phyloP scores from a whole-genome alignment of 1,140 invertebrate species.

The Ladona fulva region DNA sequence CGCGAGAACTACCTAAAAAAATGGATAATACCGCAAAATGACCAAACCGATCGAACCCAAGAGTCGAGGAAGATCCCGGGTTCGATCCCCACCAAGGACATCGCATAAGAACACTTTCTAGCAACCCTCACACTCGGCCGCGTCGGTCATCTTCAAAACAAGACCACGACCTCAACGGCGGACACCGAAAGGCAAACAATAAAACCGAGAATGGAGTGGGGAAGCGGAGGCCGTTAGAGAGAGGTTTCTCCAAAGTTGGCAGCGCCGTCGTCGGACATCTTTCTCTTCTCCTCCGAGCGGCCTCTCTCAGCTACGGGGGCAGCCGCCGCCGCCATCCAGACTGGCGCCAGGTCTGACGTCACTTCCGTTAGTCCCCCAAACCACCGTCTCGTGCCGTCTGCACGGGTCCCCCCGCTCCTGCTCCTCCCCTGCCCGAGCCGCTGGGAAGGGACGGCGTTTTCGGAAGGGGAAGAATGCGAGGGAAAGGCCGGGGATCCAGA shows the following conservation, averaged over 20 bases:
- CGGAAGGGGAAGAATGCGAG: background rate
- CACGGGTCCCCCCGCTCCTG: background rate
- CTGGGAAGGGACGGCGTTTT: background rate
- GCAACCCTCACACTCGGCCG: too few species aligned
- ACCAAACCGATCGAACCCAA: too few species aligned
- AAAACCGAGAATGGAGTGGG: too few species aligned
- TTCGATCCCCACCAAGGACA: too few species aligned
- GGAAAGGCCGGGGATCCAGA: background rate
- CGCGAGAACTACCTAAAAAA: too few species aligned
- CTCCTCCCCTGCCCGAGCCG: background rate
- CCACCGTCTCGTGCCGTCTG: background rate
- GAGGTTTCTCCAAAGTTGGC: background rate
- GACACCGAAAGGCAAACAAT: too few species aligned
- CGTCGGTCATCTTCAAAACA: too few species aligned
- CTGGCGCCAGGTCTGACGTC: slow-evolving; percentile 4
- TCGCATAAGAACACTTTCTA: too few species aligned
- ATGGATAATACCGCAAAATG: too few species aligned
- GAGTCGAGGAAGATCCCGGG: too few species aligned
- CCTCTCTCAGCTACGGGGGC: background rate
- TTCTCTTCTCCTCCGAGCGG: background rate
- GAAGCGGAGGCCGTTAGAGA: too few species aligned
- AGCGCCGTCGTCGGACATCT: background rate
- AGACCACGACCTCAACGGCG: too few species aligned
- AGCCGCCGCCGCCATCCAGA: background rate
- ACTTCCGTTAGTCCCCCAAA: background rate